Conservation (phyloP, 2,797 vertebrate genomes). For the Halcyon badia region DNA sequence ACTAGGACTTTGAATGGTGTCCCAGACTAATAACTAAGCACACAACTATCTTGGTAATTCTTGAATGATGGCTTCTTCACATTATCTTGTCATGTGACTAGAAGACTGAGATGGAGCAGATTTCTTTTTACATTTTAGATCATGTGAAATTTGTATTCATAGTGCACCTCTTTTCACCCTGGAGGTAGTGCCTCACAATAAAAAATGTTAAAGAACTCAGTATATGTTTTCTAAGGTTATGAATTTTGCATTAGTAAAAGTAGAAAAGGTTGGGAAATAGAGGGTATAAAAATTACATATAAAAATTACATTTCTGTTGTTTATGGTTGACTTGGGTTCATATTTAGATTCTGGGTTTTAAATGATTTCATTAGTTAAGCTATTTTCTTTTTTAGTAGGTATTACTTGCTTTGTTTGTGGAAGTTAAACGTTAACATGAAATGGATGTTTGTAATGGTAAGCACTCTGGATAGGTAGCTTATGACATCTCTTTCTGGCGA, state of each 20-base stretch:
- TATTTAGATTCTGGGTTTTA: constrained; percentile 52
- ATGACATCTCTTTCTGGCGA: background rate
- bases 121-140: background rate
- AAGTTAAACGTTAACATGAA: constrained; percentile 39
- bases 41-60: background rate
- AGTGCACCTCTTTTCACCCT: constrained; percentile 22
- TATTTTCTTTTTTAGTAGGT: background rate
- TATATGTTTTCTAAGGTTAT: constrained; percentile 28
- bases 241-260: constrained; percentile 55
- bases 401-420: background rate
- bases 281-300: constrained; percentile 1
- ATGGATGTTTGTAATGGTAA: background rate
- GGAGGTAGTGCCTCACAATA: constrained; percentile 40
- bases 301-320: constrained; percentile 7
- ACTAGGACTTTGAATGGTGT: background rate
- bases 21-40: background rate
- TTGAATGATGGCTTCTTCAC: constrained; percentile 9
- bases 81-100: background rate
- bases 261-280: background rate
- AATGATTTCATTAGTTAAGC: background rate
- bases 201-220: constrained; percentile 9
- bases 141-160: background rate
- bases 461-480: background rate
- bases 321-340: constrained; percentile 52
- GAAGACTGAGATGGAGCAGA: background rate